phyloP scores from a whole-genome alignment of 1,140 invertebrate species.

The Drosophila persimilis region DNA sequence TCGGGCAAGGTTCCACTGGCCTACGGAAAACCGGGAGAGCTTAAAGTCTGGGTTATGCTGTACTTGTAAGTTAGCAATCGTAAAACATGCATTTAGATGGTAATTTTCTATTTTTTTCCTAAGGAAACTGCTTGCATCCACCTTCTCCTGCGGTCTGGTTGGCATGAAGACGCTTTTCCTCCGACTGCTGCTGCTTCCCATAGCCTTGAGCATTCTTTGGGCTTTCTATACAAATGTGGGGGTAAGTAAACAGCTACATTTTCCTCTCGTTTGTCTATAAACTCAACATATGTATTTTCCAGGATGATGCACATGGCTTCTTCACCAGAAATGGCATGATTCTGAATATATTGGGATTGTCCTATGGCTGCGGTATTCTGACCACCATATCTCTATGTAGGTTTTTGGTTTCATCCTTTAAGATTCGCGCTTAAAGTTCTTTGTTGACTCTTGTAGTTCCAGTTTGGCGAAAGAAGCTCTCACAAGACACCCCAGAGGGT shows the following conservation, averaged over 20 bases:
- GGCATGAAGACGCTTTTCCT: conserved; percentile 90
- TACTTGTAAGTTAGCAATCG: conserved; percentile 87
- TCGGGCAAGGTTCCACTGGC: conserved; percentile 88
- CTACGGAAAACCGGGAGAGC: conserved; percentile 88
- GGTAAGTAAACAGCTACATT: conserved; percentile 78
- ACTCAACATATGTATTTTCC: conserved; percentile 16
- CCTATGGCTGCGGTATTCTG: conserved; percentile 91
- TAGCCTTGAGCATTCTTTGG: conserved; percentile 91
- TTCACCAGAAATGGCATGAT: conserved; percentile 91
- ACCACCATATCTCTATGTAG: conserved; percentile 91
- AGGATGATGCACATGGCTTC: conserved; percentile 89
- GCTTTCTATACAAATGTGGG: conserved; percentile 90
- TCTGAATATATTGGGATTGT: conserved; percentile 90
- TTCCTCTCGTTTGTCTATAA: background rate
- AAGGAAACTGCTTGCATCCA: conserved; percentile 89
- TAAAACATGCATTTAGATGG: background rate
- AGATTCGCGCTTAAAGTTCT: background rate
- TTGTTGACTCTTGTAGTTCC: conserved; percentile 86
- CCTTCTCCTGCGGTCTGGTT: conserved; percentile 89
- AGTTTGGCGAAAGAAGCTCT: conserved; percentile 93
- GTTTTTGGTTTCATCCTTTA: conserved; percentile 46
- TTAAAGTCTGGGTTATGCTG: conserved; percentile 89
- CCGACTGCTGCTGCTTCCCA: conserved; percentile 89
- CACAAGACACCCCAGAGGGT: conserved; percentile 94
- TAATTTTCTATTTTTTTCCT: conserved; percentile 42